These are phyloP conservation scores for Eurystomus glaucurus DNA, from an alignment of 2,797 vertebrate genomes.

Conservation along the genomic window DNA sequence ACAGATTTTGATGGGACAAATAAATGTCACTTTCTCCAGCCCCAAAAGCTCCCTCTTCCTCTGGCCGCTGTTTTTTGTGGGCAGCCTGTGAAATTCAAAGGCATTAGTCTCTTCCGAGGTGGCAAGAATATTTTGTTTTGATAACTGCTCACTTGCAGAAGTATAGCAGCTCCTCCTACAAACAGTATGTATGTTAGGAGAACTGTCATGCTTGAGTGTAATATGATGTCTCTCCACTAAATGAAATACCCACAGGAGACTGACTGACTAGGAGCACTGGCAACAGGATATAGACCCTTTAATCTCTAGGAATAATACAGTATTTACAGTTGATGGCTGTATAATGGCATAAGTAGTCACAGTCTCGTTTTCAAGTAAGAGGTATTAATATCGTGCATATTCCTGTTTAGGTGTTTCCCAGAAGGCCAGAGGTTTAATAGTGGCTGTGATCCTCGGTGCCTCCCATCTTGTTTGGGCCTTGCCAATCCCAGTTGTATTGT, in stretches of 20 bases:
- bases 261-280: neutral
- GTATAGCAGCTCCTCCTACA: neutral
- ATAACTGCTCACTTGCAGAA: neutral
- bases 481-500: neutral
- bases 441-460: neutral
- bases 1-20: neutral
- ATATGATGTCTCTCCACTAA: constrained; percentile 21
- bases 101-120: neutral
- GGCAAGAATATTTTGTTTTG: neutral
- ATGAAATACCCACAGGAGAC: constrained; percentile 25
- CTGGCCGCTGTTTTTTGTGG: neutral
- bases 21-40: neutral
- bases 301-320: constrained; percentile 12
- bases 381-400: neutral
- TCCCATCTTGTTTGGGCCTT: neutral
- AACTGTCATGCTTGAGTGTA: constrained; percentile 35
- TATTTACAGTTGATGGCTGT: constrained; percentile 7
- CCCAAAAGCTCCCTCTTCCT: neutral
- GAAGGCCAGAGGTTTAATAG: neutral
- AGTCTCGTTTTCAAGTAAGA: neutral
- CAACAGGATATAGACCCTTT: neutral
- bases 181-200: neutral
- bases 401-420: neutral
- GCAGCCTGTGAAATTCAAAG: neutral
- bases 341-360: neutral